Base-by-base conservation (phyloP, 2,113 vertebrate species). In the Lampris megalopsis region DNA sequence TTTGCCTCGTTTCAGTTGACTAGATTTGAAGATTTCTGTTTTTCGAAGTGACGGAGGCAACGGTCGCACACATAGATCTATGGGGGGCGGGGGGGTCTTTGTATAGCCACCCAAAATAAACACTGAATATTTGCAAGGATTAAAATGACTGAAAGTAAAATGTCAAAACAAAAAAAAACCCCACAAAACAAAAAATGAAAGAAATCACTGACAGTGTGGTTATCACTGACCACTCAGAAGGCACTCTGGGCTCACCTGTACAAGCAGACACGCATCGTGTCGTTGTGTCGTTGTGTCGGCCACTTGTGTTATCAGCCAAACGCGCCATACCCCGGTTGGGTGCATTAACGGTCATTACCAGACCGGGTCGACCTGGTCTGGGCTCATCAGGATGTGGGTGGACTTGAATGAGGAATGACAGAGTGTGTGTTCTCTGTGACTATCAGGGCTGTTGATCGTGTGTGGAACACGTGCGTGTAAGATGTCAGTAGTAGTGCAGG, bases 201-300 rank as follows among this genome's bases (percentile, higher is more conserved):
- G 1, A 79, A 88, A 89, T 88, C 85, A 81, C 74, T 86, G 62
- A 45, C 52, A 54, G 72, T 78, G 48, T 74, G 72, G 76, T 83
- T 78, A 38, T 67, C 45, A 89, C 85, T 71, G 86, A 91, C 73
- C 68, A 49, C 42, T 61, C 73, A 70, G 81, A 87, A 89, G 76
- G 74, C 66, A 71, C 11, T 37, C 9, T 41, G 11, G 57, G 45
- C 56, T 62, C 47, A n/a, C 47, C 36, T 63, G 2, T 80, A 66
- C 62, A 11, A 6, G 70, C 71, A 68, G 68, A 65, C 57, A 24
- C 5, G 13, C 71, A 79, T 82, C 66, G 67, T 82, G 71, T 83
- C 53, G 13, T 24, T 24, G 24, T 24, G 24, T 24, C 24, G 24
- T 24, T 68, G 67, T 82, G 71, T 83, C 53, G 13, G 68, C 45